These are phyloP conservation scores for Pangasius larnaudii DNA, from an alignment of 2,797 vertebrate species.

Conservation along the genomic window DNA sequence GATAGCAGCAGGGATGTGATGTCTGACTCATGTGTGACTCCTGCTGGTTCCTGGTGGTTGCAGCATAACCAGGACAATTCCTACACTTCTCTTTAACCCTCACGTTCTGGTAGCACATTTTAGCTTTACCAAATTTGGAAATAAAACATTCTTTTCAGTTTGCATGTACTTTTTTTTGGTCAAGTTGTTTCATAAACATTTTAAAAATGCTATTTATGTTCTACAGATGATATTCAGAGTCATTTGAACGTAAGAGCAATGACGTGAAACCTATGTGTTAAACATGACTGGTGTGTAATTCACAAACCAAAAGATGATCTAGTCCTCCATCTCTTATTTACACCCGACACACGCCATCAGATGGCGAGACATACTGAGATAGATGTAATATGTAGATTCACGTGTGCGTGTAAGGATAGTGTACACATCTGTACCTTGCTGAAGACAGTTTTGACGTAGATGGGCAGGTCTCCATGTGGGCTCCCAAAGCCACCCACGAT, in stretches of 20 bases:
- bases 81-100: neutral
- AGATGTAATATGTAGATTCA: neutral
- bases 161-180: neutral
- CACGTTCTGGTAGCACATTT: neutral
- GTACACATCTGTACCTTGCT: conserved; percentile 80
- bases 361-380: neutral
- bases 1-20: neutral
- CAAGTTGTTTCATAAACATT: neutral
- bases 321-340: neutral
- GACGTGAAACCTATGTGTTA: neutral
- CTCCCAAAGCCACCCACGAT: conserved; percentile 94
- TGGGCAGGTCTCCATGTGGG: conserved; percentile 94
- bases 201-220: neutral
- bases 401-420: neutral
- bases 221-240: neutral
- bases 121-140: neutral
- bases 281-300: neutral
- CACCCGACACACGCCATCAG: neutral
- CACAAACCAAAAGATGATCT: neutral
- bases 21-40: conserved; percentile 1
- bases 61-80: neutral
- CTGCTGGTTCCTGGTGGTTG: conserved; percentile 40
- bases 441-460: conserved; percentile 98
- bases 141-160: neutral
- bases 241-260: neutral